Conservation (phyloP, 2,113 vertebrate genomes). For the Oenanthe oenanthe region DNA sequence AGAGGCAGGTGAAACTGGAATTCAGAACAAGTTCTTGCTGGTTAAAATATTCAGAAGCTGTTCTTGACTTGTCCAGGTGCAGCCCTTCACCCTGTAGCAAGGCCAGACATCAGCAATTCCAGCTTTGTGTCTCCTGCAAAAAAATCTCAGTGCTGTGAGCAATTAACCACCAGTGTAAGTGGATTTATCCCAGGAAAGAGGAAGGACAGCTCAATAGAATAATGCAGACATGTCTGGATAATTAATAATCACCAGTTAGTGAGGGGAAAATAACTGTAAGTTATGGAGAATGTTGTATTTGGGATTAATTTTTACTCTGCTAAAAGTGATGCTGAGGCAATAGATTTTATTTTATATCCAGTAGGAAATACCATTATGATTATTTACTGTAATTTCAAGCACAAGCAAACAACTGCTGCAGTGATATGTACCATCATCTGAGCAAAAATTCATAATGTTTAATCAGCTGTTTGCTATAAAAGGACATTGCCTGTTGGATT, state of each 20-base stretch:
- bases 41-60: background rate
- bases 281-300: background rate
- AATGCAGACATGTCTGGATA: background rate
- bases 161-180: background rate
- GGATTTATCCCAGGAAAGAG: background rate
- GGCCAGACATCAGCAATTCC: background rate
- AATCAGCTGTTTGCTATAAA: background rate
- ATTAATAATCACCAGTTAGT: background rate
- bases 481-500: background rate
- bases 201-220: background rate
- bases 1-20: background rate
- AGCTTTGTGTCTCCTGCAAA: background rate
- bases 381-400: slow-evolving; percentile 18
- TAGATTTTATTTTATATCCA: background rate
- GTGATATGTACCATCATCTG: background rate
- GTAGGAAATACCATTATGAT: background rate
- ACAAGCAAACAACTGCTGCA: background rate
- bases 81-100: background rate
- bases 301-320: background rate
- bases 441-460: background rate
- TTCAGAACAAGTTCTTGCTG: background rate
- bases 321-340: background rate
- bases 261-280: background rate
- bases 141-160: background rate
- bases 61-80: background rate